phyloP scores from a whole-genome alignment of 2,888 invertebrate genomes.

The Andricus curvator region DNA sequence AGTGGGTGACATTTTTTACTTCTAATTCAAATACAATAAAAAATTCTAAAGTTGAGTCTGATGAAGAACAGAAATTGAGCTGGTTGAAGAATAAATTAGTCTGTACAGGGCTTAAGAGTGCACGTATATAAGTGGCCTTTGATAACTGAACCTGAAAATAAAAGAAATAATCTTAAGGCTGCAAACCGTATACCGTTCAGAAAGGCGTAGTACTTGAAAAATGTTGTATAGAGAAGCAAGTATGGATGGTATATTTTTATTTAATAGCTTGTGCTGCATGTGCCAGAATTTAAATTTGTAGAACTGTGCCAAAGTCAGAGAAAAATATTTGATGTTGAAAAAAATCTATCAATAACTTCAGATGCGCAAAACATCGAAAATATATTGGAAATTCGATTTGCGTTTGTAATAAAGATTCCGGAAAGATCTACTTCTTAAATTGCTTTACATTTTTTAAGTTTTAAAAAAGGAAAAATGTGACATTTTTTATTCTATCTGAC shows the following conservation, averaged over 20 bases:
- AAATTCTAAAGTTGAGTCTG: background rate
- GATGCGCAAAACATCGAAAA: slow-evolving; percentile 33
- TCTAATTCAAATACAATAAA: background rate
- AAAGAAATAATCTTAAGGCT: background rate
- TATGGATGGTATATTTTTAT: slow-evolving; percentile 21
- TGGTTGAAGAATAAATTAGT: background rate
- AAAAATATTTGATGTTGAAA: background rate
- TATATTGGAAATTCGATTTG: background rate
- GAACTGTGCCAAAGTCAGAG: slow-evolving; percentile 3
- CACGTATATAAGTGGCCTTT: slow-evolving; percentile 39
- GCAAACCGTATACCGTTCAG: slow-evolving; percentile 14
- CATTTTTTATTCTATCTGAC: slow-evolving; percentile 7
- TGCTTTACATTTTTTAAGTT: background rate
- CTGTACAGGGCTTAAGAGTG: slow-evolving; percentile 20
- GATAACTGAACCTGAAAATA: slow-evolving; percentile 1
- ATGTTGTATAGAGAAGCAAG: slow-evolving; percentile 15
- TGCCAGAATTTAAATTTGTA: background rate
- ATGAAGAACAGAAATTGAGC: background rate
- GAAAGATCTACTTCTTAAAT: background rate
- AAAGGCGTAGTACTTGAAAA: slow-evolving; percentile 12
- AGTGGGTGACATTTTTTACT: background rate
- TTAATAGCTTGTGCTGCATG: background rate
- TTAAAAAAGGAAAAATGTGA: background rate
- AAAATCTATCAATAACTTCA: background rate
- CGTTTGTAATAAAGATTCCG: background rate